Base-by-base conservation (phyloP, 2,888 invertebrate genomes). In the Gastrophysa polygoni region DNA sequence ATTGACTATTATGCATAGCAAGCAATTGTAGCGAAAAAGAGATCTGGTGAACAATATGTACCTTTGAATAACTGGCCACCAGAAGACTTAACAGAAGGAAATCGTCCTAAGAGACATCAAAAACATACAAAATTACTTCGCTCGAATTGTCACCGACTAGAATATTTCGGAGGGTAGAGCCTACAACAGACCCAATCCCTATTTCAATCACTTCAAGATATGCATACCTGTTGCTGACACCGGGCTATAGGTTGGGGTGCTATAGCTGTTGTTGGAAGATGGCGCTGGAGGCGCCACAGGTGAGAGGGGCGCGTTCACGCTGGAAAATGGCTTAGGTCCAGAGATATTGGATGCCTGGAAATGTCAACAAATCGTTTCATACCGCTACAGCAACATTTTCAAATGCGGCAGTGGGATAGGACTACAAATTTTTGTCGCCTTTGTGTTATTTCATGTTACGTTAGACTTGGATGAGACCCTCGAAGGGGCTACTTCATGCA, bases 261-360 rank as follows among this genome's bases (percentile, higher is more conserved):
- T 58, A 11, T 63, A 62, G 2, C 55, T 61, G n/a, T 58, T 60
- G 48, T 67, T 67, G 61, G 74, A 76, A 43, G 76, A 71, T 16
- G 80, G 76, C 49, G 78, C 73, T 21, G 77, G 75, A 54, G 73
- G 72, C 5, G 74, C 71, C 47, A 67, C 62, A 14, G 73, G 71
- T 10, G 72, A 73, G 17, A 77, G 62, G 17, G 77, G 76, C n/a
- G 74, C 86, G 43, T 84, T 85, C n/a, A 81, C 80, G 64, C 80
- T 81, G 5, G 81, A 79, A 75, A 88, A 88, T 21, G 88, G 88
- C 77, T 86, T 86, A 43, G 88, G 88, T 2, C 86, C 86, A 34
- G 86, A 85, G 32, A 68, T 66, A 59, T 69, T 75, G 24, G 67
- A 66, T 46, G 68, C 7, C 64, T 65, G 51, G 5, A 28, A 68